Evolutionary conservation across 1,140 invertebrate genomes (phyloP), one percentile per base, ranked within the genome.

Genomic region (Solenopsis invicta): DNA sequence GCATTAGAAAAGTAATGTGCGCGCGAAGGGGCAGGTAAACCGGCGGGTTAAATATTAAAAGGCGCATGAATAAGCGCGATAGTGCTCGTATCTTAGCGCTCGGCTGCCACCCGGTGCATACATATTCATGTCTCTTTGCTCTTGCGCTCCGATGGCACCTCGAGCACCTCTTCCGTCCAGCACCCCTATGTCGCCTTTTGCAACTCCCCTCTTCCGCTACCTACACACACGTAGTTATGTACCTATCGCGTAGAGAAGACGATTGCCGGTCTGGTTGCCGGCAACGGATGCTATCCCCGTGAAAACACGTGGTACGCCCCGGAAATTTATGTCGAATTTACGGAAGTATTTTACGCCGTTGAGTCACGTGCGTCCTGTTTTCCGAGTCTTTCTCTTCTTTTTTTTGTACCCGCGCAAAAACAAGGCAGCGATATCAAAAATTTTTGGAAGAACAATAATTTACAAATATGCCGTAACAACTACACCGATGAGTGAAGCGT

Each of bases 41-140:
- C 91, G 90, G 85, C 87, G 91, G 92, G 93, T 94, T 94, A 94
- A 95, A 95, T 95, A 95, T 94, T 94, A 94, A 94, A 94, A 94
- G 92, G 90, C 88, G 92, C 92, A 94, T 94, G 94, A 94, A 94
- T 94, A 94, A 94, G 90, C 92, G 93, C 90, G 90, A 89, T 92
- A 92, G 93, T 90, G 88, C 86, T 93, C 87, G 91, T 92, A 91
- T 91, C 90, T 90, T 88, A 90, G 89, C 86, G 76, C 87, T 90
- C 76, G 89, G 90, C 86, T 93, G 90, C 80, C 81, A 88, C 85
- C 56, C 90, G 88, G 72, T 50, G 64, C 89, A 93, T 93, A 92
- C 93, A 94, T 94, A 93, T 94, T 94, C 93, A 94, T 92, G 92
- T 87, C 89, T 66, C 90, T 90, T 85, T 88, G 86, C 91, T 91